phyloP scores from a whole-genome alignment of 1,140 invertebrate genomes.

The Prorops nasuta region DNA sequence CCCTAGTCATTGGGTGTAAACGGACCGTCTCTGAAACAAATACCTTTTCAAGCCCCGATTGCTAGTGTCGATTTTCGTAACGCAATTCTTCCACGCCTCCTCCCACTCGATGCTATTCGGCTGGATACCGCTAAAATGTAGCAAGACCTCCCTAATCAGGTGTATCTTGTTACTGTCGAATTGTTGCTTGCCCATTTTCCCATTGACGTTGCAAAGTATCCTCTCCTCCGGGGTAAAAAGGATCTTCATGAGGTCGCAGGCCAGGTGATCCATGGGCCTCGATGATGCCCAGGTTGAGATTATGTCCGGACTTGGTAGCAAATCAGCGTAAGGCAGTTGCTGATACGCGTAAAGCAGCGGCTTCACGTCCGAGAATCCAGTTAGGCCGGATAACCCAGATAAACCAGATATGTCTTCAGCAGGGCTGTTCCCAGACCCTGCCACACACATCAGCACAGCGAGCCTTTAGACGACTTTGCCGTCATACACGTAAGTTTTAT shows the following conservation, averaged over 20 bases:
- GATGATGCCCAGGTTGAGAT: constrained; percentile 55
- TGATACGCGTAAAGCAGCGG: constrained; percentile 48
- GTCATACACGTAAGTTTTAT: constrained; percentile 22
- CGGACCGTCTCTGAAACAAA: constrained; percentile 50
- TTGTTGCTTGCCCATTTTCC: constrained; percentile 58
- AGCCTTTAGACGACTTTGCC: constrained; percentile 29
- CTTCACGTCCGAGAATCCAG: constrained; percentile 43
- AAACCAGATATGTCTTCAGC: constrained; percentile 46
- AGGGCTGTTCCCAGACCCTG: constrained; percentile 42
- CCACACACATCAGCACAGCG: constrained; percentile 41
- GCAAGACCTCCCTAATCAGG: constrained; percentile 52
- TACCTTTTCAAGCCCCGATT: constrained; percentile 57
- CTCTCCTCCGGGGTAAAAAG: constrained; percentile 56
- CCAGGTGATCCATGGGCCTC: constrained; percentile 56
- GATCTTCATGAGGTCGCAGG: constrained; percentile 58
- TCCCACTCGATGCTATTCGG: constrained; percentile 53
- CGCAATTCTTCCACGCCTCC: constrained; percentile 57
- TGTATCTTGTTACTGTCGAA: constrained; percentile 57
- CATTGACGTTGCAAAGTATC: constrained; percentile 57
- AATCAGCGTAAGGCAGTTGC: constrained; percentile 54
- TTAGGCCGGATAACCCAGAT: constrained; percentile 39
- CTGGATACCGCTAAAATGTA: constrained; percentile 51
- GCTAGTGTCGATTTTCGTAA: constrained; percentile 58
- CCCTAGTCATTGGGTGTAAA: constrained; percentile 53
- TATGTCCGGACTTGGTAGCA: constrained; percentile 51